A percentile compares a stretch with the other conserved stretches of the same genome.
Evolutionary conservation across 2,797 vertebrate species (phyloP).

Genomic region (Kryptolebias ocellatus): DNA sequence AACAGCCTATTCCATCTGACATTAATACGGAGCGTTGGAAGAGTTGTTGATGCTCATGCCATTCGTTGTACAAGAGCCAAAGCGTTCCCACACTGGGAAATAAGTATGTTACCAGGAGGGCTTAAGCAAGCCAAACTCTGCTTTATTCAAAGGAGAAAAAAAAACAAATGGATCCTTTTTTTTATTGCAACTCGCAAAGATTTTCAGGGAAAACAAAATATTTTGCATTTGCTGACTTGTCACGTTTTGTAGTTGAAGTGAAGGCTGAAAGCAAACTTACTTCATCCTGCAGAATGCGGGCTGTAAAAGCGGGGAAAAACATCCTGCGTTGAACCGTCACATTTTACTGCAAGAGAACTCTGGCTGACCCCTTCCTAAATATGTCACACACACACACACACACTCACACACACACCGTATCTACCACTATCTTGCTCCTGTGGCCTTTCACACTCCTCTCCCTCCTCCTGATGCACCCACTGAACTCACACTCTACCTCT

Average conservation of each 20-base stretch:
- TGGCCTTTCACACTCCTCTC: slow-evolving; percentile 24
- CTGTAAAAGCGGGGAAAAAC: slow-evolving; percentile 28
- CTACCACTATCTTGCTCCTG: slow-evolving; percentile 29
- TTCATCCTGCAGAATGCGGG: slow-evolving; percentile 9
- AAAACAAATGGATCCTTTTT: too few relatives aligned
- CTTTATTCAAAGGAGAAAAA: not conserved
- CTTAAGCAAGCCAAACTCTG: not conserved
- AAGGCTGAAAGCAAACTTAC: slow-evolving; percentile 10
- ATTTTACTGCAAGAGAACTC: slow-evolving; percentile 56
- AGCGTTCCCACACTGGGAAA: slow-evolving; percentile 64
- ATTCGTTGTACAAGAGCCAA: slow-evolving; percentile 58
- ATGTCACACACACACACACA: slow-evolving; percentile 15
- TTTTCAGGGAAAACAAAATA: not conserved
- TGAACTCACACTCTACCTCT: slow-evolving; percentile 54
- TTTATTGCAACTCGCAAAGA: not conserved
- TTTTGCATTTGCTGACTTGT: not conserved
- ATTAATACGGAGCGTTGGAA: slow-evolving; percentile 58
- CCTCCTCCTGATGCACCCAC: slow-evolving; percentile 44
- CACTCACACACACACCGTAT: not conserved
- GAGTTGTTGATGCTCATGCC: slow-evolving; percentile 47
- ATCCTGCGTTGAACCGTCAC: slow-evolving; percentile 41
- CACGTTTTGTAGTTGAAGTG: not conserved
- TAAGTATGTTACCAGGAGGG: slow-evolving; percentile 39
- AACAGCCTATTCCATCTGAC: slow-evolving; percentile 63
- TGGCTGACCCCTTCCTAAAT: slow-evolving; percentile 55